phyloP scores from a whole-genome alignment of 2,888 invertebrate species.

The Carcina quercana region DNA sequence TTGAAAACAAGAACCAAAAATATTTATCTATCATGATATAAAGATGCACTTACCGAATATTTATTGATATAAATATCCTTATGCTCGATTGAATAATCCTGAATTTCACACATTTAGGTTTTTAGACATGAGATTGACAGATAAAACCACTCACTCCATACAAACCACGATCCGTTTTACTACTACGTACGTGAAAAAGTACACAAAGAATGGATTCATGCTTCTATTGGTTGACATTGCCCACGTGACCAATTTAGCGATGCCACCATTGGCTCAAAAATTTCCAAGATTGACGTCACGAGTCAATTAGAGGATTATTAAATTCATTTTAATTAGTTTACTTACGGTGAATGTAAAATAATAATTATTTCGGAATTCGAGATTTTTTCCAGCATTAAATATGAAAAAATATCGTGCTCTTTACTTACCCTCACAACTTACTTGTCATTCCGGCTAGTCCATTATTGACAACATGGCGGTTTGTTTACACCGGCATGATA shows the following conservation, averaged over 20 bases:
- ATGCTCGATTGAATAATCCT: slow-evolving; percentile 80
- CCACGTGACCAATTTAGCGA: slow-evolving; percentile 66
- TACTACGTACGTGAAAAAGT: slow-evolving; percentile 67
- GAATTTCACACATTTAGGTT: slow-evolving; percentile 80
- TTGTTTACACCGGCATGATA: slow-evolving; percentile 75
- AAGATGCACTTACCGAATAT: slow-evolving; percentile 80
- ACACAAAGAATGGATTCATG: slow-evolving; percentile 69
- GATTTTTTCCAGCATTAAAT: slow-evolving; percentile 3
- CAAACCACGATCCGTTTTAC: slow-evolving; percentile 70
- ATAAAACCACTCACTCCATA: slow-evolving; percentile 71
- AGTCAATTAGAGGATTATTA: slow-evolving; percentile 28
- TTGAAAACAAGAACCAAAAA: slow-evolving; percentile 29
- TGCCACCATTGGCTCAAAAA: slow-evolving; percentile 52
- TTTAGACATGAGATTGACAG: slow-evolving; percentile 68
- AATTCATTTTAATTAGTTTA: slow-evolving; percentile 1
- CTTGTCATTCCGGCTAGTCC: slow-evolving; percentile 36
- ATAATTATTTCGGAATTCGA: background rate
- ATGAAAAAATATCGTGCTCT: too few relatives aligned
- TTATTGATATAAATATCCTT: slow-evolving; percentile 78
- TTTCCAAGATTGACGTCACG: slow-evolving; percentile 37
- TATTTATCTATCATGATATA: slow-evolving; percentile 13
- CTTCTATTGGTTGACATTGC: slow-evolving; percentile 57
- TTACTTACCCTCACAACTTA: slow-evolving; percentile 36
- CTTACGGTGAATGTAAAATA: background rate
- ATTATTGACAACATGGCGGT: slow-evolving; percentile 69